Evolutionary conservation across 1,140 invertebrate genomes (phyloP).

Genomic region (Tachypleus tridentatus): DNA sequence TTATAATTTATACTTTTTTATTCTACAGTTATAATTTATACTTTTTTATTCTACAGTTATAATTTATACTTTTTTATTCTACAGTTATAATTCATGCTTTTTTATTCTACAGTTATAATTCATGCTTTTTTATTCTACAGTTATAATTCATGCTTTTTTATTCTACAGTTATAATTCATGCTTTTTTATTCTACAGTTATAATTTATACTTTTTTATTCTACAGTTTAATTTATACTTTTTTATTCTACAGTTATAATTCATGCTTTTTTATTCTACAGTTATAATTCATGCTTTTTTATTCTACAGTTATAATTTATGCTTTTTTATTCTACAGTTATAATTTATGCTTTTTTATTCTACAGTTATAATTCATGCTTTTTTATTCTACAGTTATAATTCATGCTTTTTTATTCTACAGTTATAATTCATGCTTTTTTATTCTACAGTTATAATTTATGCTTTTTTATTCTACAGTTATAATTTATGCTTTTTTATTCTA

Average conservation of each 20-base stretch:
- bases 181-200: not conserved
- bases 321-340: not conserved
- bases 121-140: not conserved
- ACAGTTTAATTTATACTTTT: no score
- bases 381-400: not conserved
- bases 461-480: not conserved
- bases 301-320: no score
- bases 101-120: not conserved
- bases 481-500: not conserved
- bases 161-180: no score
- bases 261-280: not conserved
- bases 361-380: no score
- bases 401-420: not conserved
- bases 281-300: not conserved
- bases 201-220: slow-evolving; percentile 1
- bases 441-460: no score
- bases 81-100: no score
- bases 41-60: not conserved
- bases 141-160: not conserved
- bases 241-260: no score
- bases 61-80: not conserved
- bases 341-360: not conserved
- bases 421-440: not conserved
- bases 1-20: not conserved
- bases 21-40: no score